phyloP scores from a whole-genome alignment of 1,140 invertebrate species.

The Propsilocerus akamusi region DNA sequence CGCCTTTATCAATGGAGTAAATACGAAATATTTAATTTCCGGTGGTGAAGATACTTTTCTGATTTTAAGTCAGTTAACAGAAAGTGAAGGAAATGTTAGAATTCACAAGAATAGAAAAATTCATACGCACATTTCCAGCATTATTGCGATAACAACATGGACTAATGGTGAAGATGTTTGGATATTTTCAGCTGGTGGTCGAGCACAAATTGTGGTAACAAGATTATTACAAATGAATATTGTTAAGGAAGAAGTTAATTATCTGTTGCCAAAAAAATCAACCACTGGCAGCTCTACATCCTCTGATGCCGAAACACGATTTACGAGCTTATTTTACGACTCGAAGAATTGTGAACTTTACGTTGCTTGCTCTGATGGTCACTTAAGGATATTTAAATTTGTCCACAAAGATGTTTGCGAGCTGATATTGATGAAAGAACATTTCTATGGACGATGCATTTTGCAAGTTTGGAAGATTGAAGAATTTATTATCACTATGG shows the following conservation, averaged over 20 bases:
- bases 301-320: neutral
- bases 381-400: neutral
- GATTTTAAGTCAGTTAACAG: neutral
- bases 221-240: neutral
- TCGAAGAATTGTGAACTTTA: neutral
- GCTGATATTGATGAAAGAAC: neutral
- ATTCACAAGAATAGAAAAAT: neutral
- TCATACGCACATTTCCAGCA: neutral
- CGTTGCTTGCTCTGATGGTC: neutral
- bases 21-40: neutral
- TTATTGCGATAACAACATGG: neutral
- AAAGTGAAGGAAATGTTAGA: neutral
- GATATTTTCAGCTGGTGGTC: neutral
- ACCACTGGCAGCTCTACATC: neutral
- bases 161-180: neutral
- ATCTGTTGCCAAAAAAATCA: neutral
- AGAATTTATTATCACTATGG: neutral
- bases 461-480: neutral
- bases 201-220: neutral
- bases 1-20: neutral
- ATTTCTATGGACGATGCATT: neutral
- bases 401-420: neutral
- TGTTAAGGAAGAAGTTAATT: neutral
- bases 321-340: neutral
- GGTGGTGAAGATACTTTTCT: neutral